Base-by-base conservation (phyloP, 1,140 invertebrate genomes). In the Musca domestica region DNA sequence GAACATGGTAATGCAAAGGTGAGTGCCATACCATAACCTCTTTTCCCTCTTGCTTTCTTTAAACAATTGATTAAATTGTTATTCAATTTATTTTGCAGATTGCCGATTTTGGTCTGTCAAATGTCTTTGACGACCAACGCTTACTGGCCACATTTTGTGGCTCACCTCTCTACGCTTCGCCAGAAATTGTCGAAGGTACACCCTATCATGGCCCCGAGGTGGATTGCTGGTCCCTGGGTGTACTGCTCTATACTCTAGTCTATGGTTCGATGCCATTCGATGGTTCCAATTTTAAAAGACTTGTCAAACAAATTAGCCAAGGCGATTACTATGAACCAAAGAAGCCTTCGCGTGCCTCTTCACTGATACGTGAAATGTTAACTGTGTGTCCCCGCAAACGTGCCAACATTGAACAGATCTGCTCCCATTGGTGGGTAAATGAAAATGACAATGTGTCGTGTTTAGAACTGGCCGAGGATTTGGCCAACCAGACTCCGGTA, bases 211-310 rank as follows among this genome's bases (percentile, higher is more conserved):
- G 97, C n/a, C 96, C 97, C 7, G 96, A 99, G 87, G 91, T 90
- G 9, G 91, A 92, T 74, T 96, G 93, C 81, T 99, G 97, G 98
- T 98, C 95, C 19, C 84, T 99, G 58, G 98, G 98, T 66, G 98
- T 99, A 47, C 86, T 99, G 19, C 84, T 99, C 0, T 99, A 99
- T 77, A 99, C 98, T 25, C 85, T 99, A 75, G 96, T 99, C 54
- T 99, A 99, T 83, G 97, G 98, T 74, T 95, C 96, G 71, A 99
- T 99, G 98, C 98, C 98, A 23, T 99, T 99, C 82, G 97, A 99
- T 85, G 97, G 97, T 63, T 95, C 95, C 67, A 98, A 99, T 85
- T 99, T 99, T 81, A 97, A 97, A 81, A 88, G 93, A 74, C 88
- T 99, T 73, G 95, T 98, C 61, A 93, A 94, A 83, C 96, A 99